Percentiles rank a stretch among this genome's conserved stretches.
Evolutionary conservation across 37 sponge, comb jelly and placozoan species (phyloP).

Genomic region (Beroe ovata): DNA sequence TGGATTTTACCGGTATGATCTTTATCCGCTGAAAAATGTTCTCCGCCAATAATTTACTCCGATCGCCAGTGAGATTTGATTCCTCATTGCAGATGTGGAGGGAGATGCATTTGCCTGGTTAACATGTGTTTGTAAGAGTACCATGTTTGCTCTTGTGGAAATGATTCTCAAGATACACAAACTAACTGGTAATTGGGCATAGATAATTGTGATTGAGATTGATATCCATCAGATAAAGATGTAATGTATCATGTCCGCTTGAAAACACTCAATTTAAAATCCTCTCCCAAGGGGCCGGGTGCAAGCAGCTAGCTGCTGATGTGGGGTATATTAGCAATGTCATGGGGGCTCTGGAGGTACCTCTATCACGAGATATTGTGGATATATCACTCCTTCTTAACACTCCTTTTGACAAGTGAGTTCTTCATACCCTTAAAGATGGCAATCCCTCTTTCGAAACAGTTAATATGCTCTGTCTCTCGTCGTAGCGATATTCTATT

Average conservation of each 20-base stretch:
- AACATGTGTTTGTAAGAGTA: conserved; percentile 55
- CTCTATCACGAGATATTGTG: conserved; percentile 21
- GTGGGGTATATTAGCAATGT: conserved; percentile 60
- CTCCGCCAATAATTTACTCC: neutral
- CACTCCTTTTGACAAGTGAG: conserved; percentile 3
- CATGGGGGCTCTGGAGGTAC: conserved; percentile 55
- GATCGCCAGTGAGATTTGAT: neutral
- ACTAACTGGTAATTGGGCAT: conserved; percentile 64
- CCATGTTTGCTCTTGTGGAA: conserved; percentile 55
- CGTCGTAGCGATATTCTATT: no score
- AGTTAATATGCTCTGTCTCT: no score
- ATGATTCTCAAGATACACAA: conserved; percentile 41
- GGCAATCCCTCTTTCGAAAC: no score
- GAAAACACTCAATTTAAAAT: neutral
- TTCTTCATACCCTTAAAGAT: no score
- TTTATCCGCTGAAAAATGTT: neutral
- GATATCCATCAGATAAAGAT: no score
- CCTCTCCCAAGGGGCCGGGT: neutral
- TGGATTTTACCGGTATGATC: no score
- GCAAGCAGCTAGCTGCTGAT: conserved; percentile 36
- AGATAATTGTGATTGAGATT: no score
- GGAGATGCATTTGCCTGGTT: conserved; percentile 64
- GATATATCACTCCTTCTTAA: conserved; percentile 24
- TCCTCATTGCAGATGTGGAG: conserved; percentile 30
- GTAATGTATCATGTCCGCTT: no score